Evolutionary conservation across 2,113 vertebrate species (phyloP).

Genomic region (Neopipo cinnamomea): DNA sequence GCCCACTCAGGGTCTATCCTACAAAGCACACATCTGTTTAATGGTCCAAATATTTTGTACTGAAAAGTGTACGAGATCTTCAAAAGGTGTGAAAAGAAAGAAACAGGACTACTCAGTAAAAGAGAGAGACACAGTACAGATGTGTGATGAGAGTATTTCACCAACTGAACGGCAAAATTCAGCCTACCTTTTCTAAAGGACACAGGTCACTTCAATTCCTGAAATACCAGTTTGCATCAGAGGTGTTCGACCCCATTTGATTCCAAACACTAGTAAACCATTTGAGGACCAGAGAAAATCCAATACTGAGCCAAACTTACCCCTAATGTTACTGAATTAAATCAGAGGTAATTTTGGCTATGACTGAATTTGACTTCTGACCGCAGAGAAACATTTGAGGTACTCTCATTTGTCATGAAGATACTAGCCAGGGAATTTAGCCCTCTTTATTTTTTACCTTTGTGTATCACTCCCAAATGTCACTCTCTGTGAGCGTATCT

Average conservation of each 20-base stretch:
- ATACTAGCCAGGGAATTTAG: background rate
- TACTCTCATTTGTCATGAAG: background rate
- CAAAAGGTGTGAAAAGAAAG: background rate
- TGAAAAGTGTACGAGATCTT: background rate
- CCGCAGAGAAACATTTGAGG: background rate
- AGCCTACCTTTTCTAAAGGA: background rate
- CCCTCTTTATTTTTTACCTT: background rate
- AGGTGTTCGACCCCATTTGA: background rate
- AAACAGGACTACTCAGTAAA: background rate
- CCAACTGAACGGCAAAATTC: background rate
- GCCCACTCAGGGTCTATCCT: background rate
- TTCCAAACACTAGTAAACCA: background rate
- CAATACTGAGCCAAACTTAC: background rate
- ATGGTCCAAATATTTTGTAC: background rate
- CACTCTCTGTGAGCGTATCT: background rate
- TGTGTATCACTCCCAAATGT: slow-evolving; percentile 39
- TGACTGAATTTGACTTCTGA: background rate
- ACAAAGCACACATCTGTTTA: background rate
- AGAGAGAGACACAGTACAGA: background rate
- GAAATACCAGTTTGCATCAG: background rate
- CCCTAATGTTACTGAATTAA: background rate
- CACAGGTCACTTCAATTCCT: background rate
- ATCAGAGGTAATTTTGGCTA: background rate
- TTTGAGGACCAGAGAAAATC: background rate
- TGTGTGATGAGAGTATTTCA: background rate